Conservation (phyloP, 2,113 vertebrate species). For the Scartelaos histophorus region DNA sequence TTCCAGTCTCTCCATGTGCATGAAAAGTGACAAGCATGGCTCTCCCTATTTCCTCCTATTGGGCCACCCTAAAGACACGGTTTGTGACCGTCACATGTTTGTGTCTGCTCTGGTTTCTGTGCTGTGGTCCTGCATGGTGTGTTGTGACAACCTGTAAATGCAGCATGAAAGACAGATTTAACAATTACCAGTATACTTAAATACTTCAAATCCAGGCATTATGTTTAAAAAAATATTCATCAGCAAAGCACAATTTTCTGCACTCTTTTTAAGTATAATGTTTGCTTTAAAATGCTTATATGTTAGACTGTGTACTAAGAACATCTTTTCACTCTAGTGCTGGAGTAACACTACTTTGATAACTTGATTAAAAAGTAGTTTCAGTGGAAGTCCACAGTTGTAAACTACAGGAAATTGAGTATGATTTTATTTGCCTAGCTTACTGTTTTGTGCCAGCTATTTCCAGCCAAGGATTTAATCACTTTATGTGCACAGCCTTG, state of each 20-base stretch:
- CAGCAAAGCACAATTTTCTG: slow-evolving; percentile 12
- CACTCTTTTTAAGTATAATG: slow-evolving; percentile 22
- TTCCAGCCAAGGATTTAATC: slow-evolving; percentile 22
- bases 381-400: neutral
- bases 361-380: neutral
- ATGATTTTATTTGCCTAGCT: neutral
- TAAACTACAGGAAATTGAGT: slow-evolving; percentile 24
- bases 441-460: slow-evolving; percentile 8
- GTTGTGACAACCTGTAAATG: slow-evolving; percentile 5
- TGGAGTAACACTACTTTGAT: slow-evolving; percentile 11
- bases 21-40: slow-evolving; percentile 99
- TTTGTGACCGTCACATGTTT: slow-evolving; percentile 94
- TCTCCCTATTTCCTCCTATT: slow-evolving; percentile 99
- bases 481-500: slow-evolving; percentile 19
- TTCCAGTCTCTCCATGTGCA: slow-evolving; percentile 99
- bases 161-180: neutral
- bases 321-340: slow-evolving; percentile 23
- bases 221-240: slow-evolving; percentile 28
- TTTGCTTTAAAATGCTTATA: slow-evolving; percentile 36
- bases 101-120: slow-evolving; percentile 65
- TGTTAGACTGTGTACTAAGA: neutral
- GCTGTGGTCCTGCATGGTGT: slow-evolving; percentile 51
- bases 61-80: slow-evolving; percentile 99
- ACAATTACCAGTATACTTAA: neutral
- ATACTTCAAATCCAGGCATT: slow-evolving; percentile 5